Conservation (phyloP, 1,140 invertebrate genomes). For the Drosophila bipectinata region DNA sequence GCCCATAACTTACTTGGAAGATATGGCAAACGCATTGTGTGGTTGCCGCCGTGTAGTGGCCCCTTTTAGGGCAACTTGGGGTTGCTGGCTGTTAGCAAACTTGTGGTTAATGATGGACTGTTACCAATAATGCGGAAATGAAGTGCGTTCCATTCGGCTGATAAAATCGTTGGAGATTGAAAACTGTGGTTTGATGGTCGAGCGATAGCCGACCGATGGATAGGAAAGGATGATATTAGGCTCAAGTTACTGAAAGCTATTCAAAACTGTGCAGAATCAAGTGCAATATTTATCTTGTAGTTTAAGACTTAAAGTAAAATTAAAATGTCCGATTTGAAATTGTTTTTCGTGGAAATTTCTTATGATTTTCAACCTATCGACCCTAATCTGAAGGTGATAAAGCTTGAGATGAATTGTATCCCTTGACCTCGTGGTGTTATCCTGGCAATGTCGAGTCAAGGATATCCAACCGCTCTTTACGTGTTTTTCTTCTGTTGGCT, state of each 20-base stretch:
- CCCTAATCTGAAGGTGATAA: background rate
- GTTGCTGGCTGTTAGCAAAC: background rate
- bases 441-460: slow-evolving; percentile 51
- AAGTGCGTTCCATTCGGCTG: slow-evolving; percentile 5
- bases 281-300: no score
- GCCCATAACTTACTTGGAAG: slow-evolving; percentile 51
- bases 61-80: background rate
- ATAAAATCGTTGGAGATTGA: slow-evolving; percentile 11
- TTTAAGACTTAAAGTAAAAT: no score
- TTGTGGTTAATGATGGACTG: slow-evolving; percentile 46
- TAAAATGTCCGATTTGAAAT: no score
- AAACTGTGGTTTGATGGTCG: slow-evolving; percentile 11
- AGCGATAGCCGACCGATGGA: background rate
- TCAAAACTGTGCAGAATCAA: background rate
- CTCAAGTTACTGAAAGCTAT: background rate
- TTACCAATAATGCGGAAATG: slow-evolving; percentile 46
- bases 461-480: slow-evolving; percentile 20
- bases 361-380: background rate
- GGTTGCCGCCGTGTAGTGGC: slow-evolving; percentile 8
- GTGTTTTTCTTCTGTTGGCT: background rate
- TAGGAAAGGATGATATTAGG: background rate
- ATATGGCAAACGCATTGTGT: slow-evolving; percentile 46
- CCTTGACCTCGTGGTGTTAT: slow-evolving; percentile 17
- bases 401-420: slow-evolving; percentile 5
- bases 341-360: no score